These are phyloP conservation scores for Grus americana DNA, from an alignment of 2,113 vertebrate species.

Conservation along the genomic window DNA sequence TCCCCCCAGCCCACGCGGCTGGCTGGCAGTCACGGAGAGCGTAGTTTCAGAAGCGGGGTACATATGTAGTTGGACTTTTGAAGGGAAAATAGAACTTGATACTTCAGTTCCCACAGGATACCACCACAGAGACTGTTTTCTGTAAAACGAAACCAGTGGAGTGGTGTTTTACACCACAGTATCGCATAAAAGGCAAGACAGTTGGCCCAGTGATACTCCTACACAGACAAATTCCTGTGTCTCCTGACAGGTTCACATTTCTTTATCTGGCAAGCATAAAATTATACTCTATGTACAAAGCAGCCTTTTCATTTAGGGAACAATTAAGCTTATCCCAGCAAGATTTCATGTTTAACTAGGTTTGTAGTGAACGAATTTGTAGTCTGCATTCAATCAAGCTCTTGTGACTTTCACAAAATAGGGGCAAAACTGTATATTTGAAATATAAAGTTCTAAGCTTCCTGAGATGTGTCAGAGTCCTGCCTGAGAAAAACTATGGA, in stretches of 20 bases:
- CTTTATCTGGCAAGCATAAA: slow-evolving; percentile 55
- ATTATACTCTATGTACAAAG: slow-evolving; percentile 10
- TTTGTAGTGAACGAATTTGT: slow-evolving; percentile 28
- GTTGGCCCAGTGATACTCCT: slow-evolving; percentile 44
- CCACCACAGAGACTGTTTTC: slow-evolving; percentile 40
- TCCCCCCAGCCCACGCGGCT: neutral
- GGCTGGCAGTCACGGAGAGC: neutral
- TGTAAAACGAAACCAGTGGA: slow-evolving; percentile 11
- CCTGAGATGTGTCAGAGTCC: neutral
- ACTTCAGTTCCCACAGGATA: slow-evolving; percentile 34
- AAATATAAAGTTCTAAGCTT: slow-evolving; percentile 16
- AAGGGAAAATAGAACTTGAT: slow-evolving; percentile 59
- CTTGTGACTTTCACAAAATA: neutral
- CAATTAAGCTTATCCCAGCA: slow-evolving; percentile 60
- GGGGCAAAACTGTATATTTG: neutral
- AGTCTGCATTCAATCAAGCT: slow-evolving; percentile 56
- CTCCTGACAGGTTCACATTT: slow-evolving; percentile 54
- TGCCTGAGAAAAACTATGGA: neutral
- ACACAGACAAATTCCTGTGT: slow-evolving; percentile 23
- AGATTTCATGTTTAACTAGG: slow-evolving; percentile 46
- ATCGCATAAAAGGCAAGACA: slow-evolving; percentile 48
- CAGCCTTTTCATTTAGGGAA: slow-evolving; percentile 50
- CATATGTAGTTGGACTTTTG: neutral
- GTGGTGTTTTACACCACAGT: slow-evolving; percentile 36
- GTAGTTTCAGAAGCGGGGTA: neutral